These are phyloP conservation scores for Gadopsis marmoratus DNA, from an alignment of 2,797 vertebrate genomes.

Conservation along the genomic window DNA sequence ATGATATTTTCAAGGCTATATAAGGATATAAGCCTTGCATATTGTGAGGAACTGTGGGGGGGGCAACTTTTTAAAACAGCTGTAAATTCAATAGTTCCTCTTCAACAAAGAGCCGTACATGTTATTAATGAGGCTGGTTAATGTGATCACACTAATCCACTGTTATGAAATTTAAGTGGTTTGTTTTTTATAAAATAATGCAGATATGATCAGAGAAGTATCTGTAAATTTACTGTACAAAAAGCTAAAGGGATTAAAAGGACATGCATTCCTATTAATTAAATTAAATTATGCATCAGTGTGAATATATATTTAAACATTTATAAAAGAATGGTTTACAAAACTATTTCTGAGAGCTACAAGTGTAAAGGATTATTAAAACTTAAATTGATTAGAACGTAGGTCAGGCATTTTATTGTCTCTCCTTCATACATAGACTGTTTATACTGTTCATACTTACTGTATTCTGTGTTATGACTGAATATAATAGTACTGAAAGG, in stretches of 20 bases:
- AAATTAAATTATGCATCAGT: neutral
- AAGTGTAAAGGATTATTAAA: too few species aligned
- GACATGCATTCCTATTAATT: neutral
- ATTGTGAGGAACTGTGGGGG: neutral
- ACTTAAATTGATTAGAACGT: too few species aligned
- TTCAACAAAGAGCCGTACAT: neutral
- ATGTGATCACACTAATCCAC: conserved; percentile 40
- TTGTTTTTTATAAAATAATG: neutral
- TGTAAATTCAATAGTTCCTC: neutral
- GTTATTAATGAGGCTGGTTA: neutral
- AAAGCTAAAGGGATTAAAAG: neutral
- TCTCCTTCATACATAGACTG: too few species aligned
- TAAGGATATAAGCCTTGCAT: too few species aligned
- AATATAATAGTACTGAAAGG: too few species aligned
- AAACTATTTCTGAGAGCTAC: too few species aligned
- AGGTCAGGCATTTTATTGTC: too few species aligned
- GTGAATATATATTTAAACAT: too few species aligned
- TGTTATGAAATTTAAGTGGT: conserved; percentile 45
- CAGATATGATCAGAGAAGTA: neutral
- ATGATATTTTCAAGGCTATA: too few species aligned
- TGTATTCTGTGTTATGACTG: too few species aligned
- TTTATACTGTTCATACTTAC: too few species aligned
- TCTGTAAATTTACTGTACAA: neutral
- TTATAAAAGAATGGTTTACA: too few species aligned
- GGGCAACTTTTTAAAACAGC: neutral